phyloP scores from a whole-genome alignment of 2,797 vertebrate species.

The Melanotaenia nigrans region DNA sequence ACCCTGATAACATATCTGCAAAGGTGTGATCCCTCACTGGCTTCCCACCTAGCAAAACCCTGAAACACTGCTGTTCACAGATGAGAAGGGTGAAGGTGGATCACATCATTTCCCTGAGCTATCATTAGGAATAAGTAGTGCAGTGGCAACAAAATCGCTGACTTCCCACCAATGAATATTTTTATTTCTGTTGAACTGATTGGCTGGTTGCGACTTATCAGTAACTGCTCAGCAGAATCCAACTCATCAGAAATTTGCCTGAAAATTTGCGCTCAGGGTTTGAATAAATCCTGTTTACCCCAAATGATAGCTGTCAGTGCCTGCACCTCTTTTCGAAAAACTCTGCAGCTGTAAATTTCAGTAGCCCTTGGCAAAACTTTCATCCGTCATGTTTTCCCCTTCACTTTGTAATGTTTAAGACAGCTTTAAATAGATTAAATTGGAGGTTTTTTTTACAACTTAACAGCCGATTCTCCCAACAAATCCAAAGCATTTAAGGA shows the following conservation, averaged over 20 bases:
- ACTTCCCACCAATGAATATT: neutral
- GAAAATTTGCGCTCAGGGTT: neutral
- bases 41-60: neutral
- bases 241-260: neutral
- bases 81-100: neutral
- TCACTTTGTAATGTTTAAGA: neutral
- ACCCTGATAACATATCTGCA: constrained; percentile 1
- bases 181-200: neutral
- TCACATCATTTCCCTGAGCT: neutral
- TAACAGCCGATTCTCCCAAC: too few relatives aligned
- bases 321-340: too few relatives aligned
- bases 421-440: neutral
- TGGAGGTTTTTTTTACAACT: neutral
- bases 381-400: neutral
- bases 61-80: neutral
- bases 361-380: neutral
- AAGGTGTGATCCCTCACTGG: constrained; percentile 9
- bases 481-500: too few relatives aligned
- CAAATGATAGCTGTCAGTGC: neutral
- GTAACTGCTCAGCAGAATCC: neutral
- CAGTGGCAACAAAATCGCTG: neutral
- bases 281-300: neutral
- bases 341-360: neutral
- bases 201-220: neutral
- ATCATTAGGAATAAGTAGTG: neutral